These are phyloP conservation scores for Actenoides lindsayi DNA, from an alignment of 2,113 vertebrate genomes.

Conservation along the genomic window DNA sequence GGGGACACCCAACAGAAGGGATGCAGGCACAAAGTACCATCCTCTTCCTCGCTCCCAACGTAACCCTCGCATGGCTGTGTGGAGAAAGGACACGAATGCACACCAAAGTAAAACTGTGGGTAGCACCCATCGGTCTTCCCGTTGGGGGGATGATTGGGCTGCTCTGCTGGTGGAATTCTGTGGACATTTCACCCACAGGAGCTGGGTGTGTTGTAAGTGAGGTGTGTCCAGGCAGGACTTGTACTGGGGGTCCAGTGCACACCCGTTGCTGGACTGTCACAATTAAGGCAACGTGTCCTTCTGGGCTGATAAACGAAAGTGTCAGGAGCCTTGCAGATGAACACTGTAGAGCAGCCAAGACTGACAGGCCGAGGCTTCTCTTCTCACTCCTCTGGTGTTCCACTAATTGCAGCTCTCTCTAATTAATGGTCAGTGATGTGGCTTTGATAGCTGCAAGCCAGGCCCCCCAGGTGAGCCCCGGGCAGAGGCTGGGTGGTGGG, in stretches of 20 bases:
- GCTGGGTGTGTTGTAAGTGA: fast-evolving
- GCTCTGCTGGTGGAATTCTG: not conserved
- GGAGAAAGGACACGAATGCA: not conserved
- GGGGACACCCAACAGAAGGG: not conserved
- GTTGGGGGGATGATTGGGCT: not conserved
- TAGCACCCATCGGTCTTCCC: fast-evolving
- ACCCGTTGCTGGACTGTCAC: not conserved
- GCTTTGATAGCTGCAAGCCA: not conserved
- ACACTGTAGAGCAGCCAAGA: not conserved
- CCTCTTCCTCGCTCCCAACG: not conserved
- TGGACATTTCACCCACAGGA: not conserved
- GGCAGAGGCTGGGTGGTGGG: not conserved
- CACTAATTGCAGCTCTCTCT: not conserved
- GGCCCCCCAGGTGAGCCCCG: fast-evolving
- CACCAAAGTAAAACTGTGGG: too few species aligned
- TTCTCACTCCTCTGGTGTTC: not conserved
- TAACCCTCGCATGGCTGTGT: not conserved
- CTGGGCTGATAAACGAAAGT: not conserved
- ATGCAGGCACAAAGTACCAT: not conserved
- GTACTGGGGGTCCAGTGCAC: fast-evolving
- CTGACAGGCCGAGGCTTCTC: not conserved
- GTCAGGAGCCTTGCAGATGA: not conserved
- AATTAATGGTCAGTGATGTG: not conserved
- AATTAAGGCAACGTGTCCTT: not conserved
- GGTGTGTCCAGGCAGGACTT: not conserved